Evolutionary conservation across 2,888 invertebrate species (phyloP), one percentile per base, ranked within the genome.

Genomic region (Augochlorella aurata): DNA sequence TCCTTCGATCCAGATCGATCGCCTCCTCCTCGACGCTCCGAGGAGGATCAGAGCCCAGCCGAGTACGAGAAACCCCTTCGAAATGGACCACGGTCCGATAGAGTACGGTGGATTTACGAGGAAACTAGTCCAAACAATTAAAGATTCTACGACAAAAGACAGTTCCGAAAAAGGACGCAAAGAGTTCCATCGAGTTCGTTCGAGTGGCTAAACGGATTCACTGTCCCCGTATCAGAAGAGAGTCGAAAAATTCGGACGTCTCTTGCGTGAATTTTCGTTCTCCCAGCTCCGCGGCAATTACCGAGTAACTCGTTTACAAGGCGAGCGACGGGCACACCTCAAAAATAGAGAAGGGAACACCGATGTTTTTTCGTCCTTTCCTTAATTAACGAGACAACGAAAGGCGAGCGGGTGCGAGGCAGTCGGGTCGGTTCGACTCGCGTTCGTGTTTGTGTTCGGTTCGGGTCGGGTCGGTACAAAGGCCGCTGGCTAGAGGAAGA

Each of bases 331-430:
- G 16, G 9, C n/a, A 9, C 50, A 65, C 65, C 50, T 67, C 47
- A 66, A 63, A 71, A 67, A 73, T 50, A 70, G 49, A 49, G 77
- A 74, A 75, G 38, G 38, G 5, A 38, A 38, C 38, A 61, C 70
- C 18, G 10, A 63, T 38, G 63, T 63, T 63, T 63, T 38, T 38
- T 38, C 38, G 50, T 68, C 77, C 50, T 61, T 73, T 74, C 75
- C 85, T 82, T 85, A 85, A 85, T 85, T 85, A 85, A 85, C 83
- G 85, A 77, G 58, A 71, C 58, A 45, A 18, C 44, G 63, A 44
- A 81, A 73, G 61, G 70, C 50, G 38, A 63, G 70, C 61, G 12
- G 72, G 18, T 14, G 21, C 38, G 38, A n/a, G n/a, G n/a, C n/a
- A n/a, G n/a, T 18, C 67, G 47, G 38, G 24, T 12, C 21, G 21